Base-by-base conservation (phyloP, 1,140 invertebrate genomes). In the Formica selysi region DNA sequence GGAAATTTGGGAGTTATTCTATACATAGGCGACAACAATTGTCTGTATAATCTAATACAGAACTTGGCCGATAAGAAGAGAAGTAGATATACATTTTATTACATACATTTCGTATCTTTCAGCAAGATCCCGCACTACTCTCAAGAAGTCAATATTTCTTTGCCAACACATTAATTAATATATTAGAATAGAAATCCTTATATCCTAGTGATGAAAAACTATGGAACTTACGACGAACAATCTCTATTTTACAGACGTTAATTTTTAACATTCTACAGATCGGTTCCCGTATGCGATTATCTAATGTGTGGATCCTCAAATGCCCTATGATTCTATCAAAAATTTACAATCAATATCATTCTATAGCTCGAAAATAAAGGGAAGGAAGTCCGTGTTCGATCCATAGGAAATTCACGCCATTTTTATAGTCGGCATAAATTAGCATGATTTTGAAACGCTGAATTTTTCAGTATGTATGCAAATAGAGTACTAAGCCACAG, bases 161-260 rank as follows among this genome's bases (percentile, higher is more conserved):
- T 70, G 44, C 61, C 76, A 86, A 76, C 44, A 80, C 76, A 57
- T 61, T 89, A 62, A 57, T 61, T 89, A 62, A 87, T 48, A 38
- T 86, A 51, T 51, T 80, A 88, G 57, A 70, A 68, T 85, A 76
- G 57, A 62, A 86, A 76, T 48, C n/a, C 76, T 88, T 86, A 89
- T 19, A 13, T 41, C 36, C 87, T 86, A 86, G 83, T 57, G 64
- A 86, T 86, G n/a, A 59, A 74, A 84, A 89, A 83, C 62, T 84
- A 59, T 88, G 74, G 48, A 70, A 78, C 67, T 87, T 86, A 89
- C 51, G 16, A 22, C 65, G 48, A 85, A 38, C 36, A 74, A 51
- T 73, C 36, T 73, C 36, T 73, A 73, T 73, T 3, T 73, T 73
- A 83, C 68, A 83, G 38, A 48, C 67, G 10, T 59, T 73, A 73